Evolutionary conservation across 2,113 vertebrate species (phyloP).

Genomic region (Willisornis vidua): DNA sequence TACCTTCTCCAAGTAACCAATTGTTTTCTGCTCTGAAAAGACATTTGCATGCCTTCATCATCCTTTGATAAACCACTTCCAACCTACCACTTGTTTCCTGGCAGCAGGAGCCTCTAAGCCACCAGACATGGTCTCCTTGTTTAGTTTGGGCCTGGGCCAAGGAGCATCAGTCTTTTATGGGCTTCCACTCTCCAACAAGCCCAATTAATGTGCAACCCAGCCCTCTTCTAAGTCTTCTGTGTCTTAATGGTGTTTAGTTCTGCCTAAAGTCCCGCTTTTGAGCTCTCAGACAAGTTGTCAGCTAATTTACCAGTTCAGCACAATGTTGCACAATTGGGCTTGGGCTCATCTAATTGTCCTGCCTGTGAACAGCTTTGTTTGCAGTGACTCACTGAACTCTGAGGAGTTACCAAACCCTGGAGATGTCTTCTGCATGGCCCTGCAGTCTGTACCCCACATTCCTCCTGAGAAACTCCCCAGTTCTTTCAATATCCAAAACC

Average conservation of each 20-base stretch:
- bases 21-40: background rate
- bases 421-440: background rate
- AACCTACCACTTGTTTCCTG: background rate
- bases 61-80: background rate
- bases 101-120: background rate
- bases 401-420: background rate
- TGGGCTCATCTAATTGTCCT: background rate
- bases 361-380: background rate
- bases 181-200: background rate
- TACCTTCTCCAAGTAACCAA: background rate
- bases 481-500: background rate
- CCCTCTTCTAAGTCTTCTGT: background rate
- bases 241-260: background rate
- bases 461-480: background rate
- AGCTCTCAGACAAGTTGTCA: background rate
- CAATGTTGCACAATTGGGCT: background rate
- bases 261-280: background rate
- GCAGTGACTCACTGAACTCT: background rate
- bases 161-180: background rate
- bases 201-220: background rate
- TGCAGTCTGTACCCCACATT: background rate
- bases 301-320: conserved; percentile 8
- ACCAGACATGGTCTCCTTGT: background rate
- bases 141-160: background rate
- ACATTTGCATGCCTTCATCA: background rate